phyloP scores from a whole-genome alignment of 2,113 vertebrate genomes.

The Erythrocercus mccallii region DNA sequence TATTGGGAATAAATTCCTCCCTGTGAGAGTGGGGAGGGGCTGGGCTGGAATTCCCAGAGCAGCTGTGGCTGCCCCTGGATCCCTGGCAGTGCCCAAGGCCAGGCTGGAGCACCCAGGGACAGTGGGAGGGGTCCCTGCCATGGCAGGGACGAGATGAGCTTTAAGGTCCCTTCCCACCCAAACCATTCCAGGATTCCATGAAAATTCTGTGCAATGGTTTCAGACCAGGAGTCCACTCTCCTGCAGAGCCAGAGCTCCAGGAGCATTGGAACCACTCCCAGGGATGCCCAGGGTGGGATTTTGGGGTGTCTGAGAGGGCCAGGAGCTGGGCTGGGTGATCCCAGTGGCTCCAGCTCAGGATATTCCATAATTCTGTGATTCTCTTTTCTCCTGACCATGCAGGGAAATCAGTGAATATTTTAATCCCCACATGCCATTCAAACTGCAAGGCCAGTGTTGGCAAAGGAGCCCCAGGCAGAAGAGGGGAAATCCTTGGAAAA shows the following conservation, averaged over 20 bases:
- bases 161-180: not conserved
- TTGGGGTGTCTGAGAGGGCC: not conserved
- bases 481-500: not conserved
- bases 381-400: not conserved
- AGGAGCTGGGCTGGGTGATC: not conserved
- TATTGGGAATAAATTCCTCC: not conserved
- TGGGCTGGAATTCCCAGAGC: not conserved
- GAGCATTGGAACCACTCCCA: accelerated
- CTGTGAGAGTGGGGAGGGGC: not conserved
- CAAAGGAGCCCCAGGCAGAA: not conserved
- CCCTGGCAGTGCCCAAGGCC: accelerated
- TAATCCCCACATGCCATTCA: not conserved
- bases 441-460: not conserved
- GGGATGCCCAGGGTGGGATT: not conserved
- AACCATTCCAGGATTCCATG: not conserved
- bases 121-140: too few relatives aligned
- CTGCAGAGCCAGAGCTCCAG: not conserved
- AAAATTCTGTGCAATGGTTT: not conserved
- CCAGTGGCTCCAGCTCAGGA: not conserved
- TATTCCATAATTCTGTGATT: not conserved
- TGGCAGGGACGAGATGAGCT: too few relatives aligned
- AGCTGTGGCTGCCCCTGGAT: not conserved
- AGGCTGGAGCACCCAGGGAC: too few relatives aligned
- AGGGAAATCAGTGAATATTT: not conserved
- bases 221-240: not conserved